Evolutionary conservation across 2,888 invertebrate genomes (phyloP).

Genomic region (Ochlodes sylvanus): DNA sequence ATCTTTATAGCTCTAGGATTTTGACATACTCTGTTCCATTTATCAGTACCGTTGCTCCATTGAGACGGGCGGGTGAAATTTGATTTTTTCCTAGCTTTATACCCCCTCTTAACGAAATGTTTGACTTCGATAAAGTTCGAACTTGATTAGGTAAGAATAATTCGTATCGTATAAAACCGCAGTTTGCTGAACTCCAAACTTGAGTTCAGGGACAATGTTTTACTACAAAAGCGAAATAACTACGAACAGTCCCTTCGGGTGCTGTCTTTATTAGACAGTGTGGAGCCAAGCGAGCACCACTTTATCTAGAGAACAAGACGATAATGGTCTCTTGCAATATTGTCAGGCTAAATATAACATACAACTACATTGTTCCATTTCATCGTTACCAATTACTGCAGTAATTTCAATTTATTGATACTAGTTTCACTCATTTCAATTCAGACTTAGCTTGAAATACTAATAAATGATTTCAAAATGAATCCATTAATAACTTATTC

Average conservation of each 20-base stretch:
- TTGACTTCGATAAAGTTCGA: not conserved
- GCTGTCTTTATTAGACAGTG: constrained; percentile 9
- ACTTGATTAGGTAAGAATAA: not conserved
- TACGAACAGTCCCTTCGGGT: constrained; percentile 5
- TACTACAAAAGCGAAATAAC: not conserved
- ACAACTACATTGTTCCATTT: not conserved
- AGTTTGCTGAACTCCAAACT: constrained; percentile 7
- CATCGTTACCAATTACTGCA: not conserved
- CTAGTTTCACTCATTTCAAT: too few relatives aligned
- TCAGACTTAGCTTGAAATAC: too few relatives aligned
- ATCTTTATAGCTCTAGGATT: too few relatives aligned
- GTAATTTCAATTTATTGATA: too few relatives aligned
- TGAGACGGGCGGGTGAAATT: too few relatives aligned
- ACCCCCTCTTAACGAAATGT: not conserved
- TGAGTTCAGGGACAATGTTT: not conserved
- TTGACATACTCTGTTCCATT: too few relatives aligned
- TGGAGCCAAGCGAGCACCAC: not conserved
- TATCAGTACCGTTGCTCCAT: too few relatives aligned
- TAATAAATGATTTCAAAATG: too few relatives aligned
- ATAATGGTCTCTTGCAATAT: not conserved
- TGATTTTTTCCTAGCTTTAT: too few relatives aligned
- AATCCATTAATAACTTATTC: too few relatives aligned
- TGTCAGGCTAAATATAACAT: constrained; percentile 9
- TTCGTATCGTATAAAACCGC: not conserved
- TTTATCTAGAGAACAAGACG: constrained; percentile 13